Conservation (phyloP, 2,113 vertebrate species). For the Sorex fumeus region DNA sequence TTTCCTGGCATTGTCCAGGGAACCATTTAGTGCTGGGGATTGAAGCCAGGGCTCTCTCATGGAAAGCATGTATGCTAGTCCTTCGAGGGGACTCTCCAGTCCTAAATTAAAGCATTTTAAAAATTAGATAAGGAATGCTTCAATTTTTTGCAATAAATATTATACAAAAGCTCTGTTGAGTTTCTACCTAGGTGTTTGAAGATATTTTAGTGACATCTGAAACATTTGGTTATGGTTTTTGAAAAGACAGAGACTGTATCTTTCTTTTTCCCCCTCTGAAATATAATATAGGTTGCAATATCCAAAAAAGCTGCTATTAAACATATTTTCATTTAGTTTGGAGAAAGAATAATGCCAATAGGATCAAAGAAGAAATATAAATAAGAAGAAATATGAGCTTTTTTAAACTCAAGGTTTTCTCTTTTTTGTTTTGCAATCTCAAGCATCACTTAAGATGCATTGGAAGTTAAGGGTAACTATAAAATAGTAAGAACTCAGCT, state of each 20-base stretch:
- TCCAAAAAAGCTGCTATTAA: background rate
- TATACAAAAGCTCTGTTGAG: background rate
- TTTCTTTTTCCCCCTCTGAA: background rate
- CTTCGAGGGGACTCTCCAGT: too few species aligned
- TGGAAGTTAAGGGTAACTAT: constrained; percentile 33
- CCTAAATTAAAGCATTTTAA: background rate
- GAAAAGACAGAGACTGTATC: background rate
- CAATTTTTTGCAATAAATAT: constrained; percentile 2
- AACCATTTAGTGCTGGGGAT: too few species aligned
- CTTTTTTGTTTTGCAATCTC: constrained; percentile 2
- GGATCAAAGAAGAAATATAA: background rate
- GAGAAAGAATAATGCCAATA: constrained; percentile 39
- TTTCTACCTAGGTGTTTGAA: background rate
- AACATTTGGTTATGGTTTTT: background rate
- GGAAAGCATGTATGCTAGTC: too few species aligned
- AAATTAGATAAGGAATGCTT: background rate
- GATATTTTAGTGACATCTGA: background rate
- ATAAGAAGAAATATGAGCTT: background rate
- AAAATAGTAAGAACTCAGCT: constrained; percentile 38
- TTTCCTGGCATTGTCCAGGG: too few species aligned
- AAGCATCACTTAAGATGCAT: constrained; percentile 16
- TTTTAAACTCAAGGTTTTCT: constrained; percentile 22
- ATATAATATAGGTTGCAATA: background rate
- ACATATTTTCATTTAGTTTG: constrained; percentile 47
- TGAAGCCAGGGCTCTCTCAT: too few species aligned